phyloP scores from a whole-genome alignment of 2,888 invertebrate species.

The Oconnorella tubifera region DNA sequence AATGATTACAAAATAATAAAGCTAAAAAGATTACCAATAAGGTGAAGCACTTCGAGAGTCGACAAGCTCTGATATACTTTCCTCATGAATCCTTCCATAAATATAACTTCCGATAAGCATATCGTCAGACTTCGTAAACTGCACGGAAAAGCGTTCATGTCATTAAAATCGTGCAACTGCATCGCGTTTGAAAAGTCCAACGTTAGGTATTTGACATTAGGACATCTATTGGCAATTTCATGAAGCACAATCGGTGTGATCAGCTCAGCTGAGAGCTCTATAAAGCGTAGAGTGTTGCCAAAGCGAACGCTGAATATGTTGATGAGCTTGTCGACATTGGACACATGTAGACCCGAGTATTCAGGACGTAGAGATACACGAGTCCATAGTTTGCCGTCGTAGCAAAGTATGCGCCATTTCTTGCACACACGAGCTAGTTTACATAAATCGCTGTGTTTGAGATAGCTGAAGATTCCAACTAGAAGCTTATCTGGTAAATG shows the following conservation, averaged over 20 bases:
- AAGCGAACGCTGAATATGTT: constrained; percentile 70
- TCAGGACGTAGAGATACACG: constrained; percentile 93
- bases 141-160: constrained; percentile 96
- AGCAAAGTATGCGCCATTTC: constrained; percentile 92
- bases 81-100: constrained; percentile 99
- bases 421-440: constrained; percentile 88
- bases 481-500: constrained; percentile 90
- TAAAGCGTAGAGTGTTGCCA: constrained; percentile 46
- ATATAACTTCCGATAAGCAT: constrained; percentile 97
- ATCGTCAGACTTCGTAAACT: constrained; percentile 91
- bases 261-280: constrained; percentile 79
- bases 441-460: constrained; percentile 89
- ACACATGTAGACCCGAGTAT: constrained; percentile 79
- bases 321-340: constrained; percentile 77
- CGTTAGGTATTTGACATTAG: constrained; percentile 65
- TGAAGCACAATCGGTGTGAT: constrained; percentile 95
- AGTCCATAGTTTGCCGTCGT: constrained; percentile 91
- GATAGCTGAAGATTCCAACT: constrained; percentile 86
- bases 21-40: too few species aligned
- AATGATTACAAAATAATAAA: too few species aligned
- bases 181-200: constrained; percentile 84
- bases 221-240: constrained; percentile 73
- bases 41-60: constrained; percentile 90
- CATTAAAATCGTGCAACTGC: constrained; percentile 92
- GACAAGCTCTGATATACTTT: constrained; percentile 99